Base-by-base conservation (phyloP, 2,797 vertebrate genomes). In the Acanthornis magna region DNA sequence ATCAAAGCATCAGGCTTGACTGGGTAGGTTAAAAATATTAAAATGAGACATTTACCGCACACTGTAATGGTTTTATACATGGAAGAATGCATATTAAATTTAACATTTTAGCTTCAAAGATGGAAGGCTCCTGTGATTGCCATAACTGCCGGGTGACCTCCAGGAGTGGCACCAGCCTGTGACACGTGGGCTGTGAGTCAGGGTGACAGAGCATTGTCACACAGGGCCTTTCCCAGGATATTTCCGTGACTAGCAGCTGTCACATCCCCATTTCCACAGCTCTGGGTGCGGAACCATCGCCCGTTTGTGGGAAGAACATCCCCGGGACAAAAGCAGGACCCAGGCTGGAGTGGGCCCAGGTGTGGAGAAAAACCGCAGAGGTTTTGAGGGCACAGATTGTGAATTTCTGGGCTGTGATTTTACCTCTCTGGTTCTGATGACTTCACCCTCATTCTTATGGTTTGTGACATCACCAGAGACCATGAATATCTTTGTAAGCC, bases 391-490 rank as follows among this genome's bases (percentile, higher is more conserved):
- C 57, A 74, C 65, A 45, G 43, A 65, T 57, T 36, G 73, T 83
- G 71, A 51, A 88, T 80, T 94, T 87, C 80, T 84, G 87, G 86
- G 51, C 34, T 72, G 90, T 76, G 90, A 93, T 75, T 92, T 91
- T 65, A 67, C 92, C 89, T 94, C 73, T 77, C 48, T 73, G 23
- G 13, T 76, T 65, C 66, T 88, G 85, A 84, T 91, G 92, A 95
- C 58, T 93, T 61, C 47, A 72, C 79, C 81, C 89, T 87, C 81
- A 40, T 72, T 5, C 30, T 81, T 73, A 20, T 72, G 84, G 92
- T 86, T 93, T 72, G 13, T 91, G 91, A 72, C 51, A 47, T 88
- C 85, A 87, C 16, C 61, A 84, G 66, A n/a, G 38, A 51, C 34
- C 82, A 30, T 27, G 19, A 71, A n/a, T 9, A 72, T 57, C 51